Percentiles rank a stretch among this genome's conserved stretches.
Conservation (phyloP, 1,140 invertebrate species). For the Leptinotarsa texana region DNA sequence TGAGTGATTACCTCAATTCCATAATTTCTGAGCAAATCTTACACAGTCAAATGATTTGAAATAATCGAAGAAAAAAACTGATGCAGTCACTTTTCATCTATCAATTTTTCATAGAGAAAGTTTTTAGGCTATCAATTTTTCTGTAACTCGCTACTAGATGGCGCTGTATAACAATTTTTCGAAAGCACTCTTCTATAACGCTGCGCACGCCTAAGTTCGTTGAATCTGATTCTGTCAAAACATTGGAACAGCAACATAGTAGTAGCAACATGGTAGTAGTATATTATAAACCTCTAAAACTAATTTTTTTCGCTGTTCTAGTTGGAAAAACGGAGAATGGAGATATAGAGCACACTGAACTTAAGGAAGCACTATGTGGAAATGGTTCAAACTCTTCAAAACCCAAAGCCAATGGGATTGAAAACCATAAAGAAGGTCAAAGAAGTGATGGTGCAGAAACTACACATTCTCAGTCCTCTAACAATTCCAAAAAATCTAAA, state of each 20-base stretch:
- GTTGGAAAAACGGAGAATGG: constrained; percentile 60
- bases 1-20: too few relatives aligned
- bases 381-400: constrained; percentile 49
- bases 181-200: too few relatives aligned
- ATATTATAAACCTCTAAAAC: neutral
- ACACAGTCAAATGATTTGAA: too few relatives aligned
- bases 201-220: too few relatives aligned
- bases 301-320: constrained; percentile 13
- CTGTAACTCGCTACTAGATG: too few relatives aligned
- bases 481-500: constrained; percentile 71
- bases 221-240: too few relatives aligned
- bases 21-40: too few relatives aligned
- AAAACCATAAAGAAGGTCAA: constrained; percentile 64
- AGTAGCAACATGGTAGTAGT: neutral
- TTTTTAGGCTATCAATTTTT: too few relatives aligned
- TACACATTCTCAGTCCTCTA: constrained; percentile 73
- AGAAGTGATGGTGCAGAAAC: constrained; percentile 82
- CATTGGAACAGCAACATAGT: too few relatives aligned
- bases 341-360: constrained; percentile 63
- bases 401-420: constrained; percentile 50
- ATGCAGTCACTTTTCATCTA: neutral
- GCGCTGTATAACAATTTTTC: too few relatives aligned
- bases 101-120: too few relatives aligned
- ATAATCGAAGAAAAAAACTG: neutral
- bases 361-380: constrained; percentile 57